Base-by-base conservation (phyloP, 2,888 invertebrate genomes). In the Rutpela maculata region DNA sequence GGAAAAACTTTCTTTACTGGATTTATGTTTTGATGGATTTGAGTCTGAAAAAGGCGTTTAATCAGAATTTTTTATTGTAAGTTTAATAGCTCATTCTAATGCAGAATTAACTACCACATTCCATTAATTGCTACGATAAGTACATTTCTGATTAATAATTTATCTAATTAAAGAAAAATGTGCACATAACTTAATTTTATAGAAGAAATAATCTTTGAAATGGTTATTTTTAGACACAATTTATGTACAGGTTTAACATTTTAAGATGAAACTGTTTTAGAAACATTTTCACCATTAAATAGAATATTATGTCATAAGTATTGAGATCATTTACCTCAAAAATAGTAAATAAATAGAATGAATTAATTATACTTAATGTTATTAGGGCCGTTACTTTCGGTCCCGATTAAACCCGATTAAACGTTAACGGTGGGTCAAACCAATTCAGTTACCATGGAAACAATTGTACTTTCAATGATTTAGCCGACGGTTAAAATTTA, bases 1-100 rank as follows among this genome's bases (percentile, higher is more conserved):
- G 68, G 91, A 91, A 77, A 91, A 91, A 89, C 92, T 92, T 78
- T 90, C 90, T 77, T 90, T 90, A 73, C 87, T 89, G 59, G 90
- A 88, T 80, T 89, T 89, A 82, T 91, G 89, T 84, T 91, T 92
- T 77, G 90, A 89, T 66, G 91, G 90, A 86, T 91, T 91, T 63
- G 90, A 89, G 86, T 91, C 91, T 91, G 85, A 63, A 85, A 84
- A 78, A 74, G 35, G 57, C 11, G 10, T 4, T 12, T 65, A 43
- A 43, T 65, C 1, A 65, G 11, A 1, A 43, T 62, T 4, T 7
- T 15, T 17, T 22, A 59, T n/a, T n/a, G 4, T 50, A 15, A 43
- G 15, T 50, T 50, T 50, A 50, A 50, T 7, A 12, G 15, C 50
- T 5, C 43, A 43, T 38, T 38, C 38, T 50, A 12, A 50, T 50